A percentile compares a stretch with the other conserved stretches of the same genome.
Evolutionary conservation across 2,888 invertebrate species (phyloP).

Genomic region (Pachliopta kotzebuea): DNA sequence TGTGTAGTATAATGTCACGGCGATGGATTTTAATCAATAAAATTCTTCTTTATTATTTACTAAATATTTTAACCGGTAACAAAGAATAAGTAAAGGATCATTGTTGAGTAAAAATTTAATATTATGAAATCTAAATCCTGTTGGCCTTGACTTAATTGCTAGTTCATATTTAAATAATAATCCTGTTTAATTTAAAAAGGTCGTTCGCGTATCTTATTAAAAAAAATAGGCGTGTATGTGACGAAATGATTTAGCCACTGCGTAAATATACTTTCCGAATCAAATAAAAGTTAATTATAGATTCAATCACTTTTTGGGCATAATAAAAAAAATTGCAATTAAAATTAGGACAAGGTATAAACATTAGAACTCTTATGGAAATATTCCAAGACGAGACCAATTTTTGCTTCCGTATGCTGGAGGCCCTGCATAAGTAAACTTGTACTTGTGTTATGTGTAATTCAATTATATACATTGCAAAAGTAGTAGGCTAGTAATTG

Average conservation of each 20-base stretch:
- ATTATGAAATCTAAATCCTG: slow-evolving; percentile 51
- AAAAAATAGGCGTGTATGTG: neutral
- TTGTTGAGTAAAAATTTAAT: slow-evolving; percentile 30
- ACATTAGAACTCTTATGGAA: neutral
- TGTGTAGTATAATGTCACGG: too few species aligned
- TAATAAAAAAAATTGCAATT: neutral
- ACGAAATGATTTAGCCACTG: neutral
- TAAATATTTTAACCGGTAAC: neutral
- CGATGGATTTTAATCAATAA: too few species aligned
- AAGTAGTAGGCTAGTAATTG: too few species aligned
- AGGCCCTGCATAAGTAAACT: neutral
- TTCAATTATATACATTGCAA: too few species aligned
- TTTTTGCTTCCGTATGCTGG: neutral
- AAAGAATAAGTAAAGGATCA: neutral
- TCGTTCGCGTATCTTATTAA: neutral
- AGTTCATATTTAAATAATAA: slow-evolving; percentile 29
- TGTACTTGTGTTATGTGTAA: too few species aligned
- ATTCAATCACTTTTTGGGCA: neutral
- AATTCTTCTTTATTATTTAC: neutral
- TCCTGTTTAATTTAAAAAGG: slow-evolving; percentile 18
- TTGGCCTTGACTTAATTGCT: slow-evolving; percentile 50
- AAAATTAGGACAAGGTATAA: neutral
- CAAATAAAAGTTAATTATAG: neutral
- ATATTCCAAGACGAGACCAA: neutral
- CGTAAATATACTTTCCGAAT: slow-evolving; percentile 2